These are phyloP conservation scores for Drosophila azteca DNA, from an alignment of 1,140 invertebrate species.

Conservation along the genomic window DNA sequence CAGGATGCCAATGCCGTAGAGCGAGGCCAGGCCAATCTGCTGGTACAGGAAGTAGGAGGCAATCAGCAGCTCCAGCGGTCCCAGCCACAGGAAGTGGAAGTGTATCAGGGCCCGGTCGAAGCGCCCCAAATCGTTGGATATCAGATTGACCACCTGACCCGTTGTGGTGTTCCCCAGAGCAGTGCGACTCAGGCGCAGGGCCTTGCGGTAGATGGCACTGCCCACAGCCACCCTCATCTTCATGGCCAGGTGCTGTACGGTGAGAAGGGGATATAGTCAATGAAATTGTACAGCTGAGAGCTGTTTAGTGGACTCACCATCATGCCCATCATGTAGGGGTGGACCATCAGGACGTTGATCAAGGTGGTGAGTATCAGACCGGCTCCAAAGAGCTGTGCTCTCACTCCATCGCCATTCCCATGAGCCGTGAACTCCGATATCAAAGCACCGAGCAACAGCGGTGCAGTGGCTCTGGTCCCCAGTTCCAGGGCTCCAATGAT, in stretches of 20 bases:
- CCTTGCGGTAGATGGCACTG: slow-evolving; percentile 88
- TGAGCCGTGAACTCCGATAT: slow-evolving; percentile 58
- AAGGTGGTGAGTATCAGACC: slow-evolving; percentile 85
- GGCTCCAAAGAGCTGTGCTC: slow-evolving; percentile 85
- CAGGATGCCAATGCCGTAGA: slow-evolving; percentile 91
- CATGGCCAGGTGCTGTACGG: slow-evolving; percentile 55
- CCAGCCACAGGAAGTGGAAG: slow-evolving; percentile 84
- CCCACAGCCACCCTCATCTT: slow-evolving; percentile 85
- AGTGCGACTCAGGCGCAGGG: slow-evolving; percentile 86
- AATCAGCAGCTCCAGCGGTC: slow-evolving; percentile 85
- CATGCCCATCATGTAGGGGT: slow-evolving; percentile 86
- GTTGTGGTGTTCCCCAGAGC: slow-evolving; percentile 90
- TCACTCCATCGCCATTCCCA: slow-evolving; percentile 53
- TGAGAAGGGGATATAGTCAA: too few species aligned
- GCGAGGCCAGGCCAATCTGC: slow-evolving; percentile 84
- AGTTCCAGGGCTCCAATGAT: slow-evolving; percentile 40
- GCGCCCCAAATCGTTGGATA: slow-evolving; percentile 86
- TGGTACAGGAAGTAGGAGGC: slow-evolving; percentile 84
- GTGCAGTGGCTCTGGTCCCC: slow-evolving; percentile 52
- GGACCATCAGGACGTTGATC: slow-evolving; percentile 85
- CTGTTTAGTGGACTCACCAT: slow-evolving; percentile 67
- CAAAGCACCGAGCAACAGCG: slow-evolving; percentile 59
- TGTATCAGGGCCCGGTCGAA: slow-evolving; percentile 80
- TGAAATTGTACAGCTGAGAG: slow-evolving; percentile 51
- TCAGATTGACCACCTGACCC: slow-evolving; percentile 89